Percentiles rank a stretch among this genome's conserved stretches.
Conservation (phyloP, 2,888 invertebrate genomes). For the Rhagonycha lutea region DNA sequence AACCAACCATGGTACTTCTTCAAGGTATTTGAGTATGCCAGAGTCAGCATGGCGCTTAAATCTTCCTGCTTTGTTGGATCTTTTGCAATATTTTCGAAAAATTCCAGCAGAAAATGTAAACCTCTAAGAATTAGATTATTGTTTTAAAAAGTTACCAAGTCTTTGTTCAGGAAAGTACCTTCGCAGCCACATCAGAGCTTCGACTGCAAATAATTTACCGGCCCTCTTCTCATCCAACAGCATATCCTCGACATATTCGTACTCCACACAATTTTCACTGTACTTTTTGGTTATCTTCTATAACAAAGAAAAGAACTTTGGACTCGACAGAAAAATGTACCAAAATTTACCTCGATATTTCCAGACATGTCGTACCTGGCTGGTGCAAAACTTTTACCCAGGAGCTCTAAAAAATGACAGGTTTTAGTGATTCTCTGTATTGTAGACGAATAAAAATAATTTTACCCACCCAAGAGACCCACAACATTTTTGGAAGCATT, state of each 20-base stretch:
- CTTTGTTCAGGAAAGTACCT: conserved; percentile 56
- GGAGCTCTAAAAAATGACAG: conserved; percentile 62
- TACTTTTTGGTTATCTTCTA: conserved; percentile 65
- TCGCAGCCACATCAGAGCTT: conserved; percentile 72
- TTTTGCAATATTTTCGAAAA: conserved; percentile 59
- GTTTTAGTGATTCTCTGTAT: background rate
- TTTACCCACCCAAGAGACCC: conserved; percentile 68
- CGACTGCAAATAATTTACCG: conserved; percentile 58
- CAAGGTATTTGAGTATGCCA: conserved; percentile 69
- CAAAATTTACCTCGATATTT: conserved; percentile 66
- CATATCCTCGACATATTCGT: conserved; percentile 67
- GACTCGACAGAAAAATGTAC: background rate
- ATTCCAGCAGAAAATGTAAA: conserved; percentile 62
- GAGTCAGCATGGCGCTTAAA: conserved; percentile 62
- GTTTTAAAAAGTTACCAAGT: background rate
- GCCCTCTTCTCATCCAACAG: conserved; percentile 61
- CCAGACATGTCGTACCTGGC: conserved; percentile 73
- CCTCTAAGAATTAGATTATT: conserved; percentile 53
- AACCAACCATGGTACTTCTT: conserved; percentile 74
- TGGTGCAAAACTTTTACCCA: conserved; percentile 70
- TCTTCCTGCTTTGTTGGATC: conserved; percentile 57
- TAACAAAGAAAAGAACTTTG: background rate
- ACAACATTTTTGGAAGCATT: conserved; percentile 66
- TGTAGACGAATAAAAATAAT: background rate
- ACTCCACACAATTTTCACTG: conserved; percentile 55